Conservation (phyloP, 2,888 invertebrate species). For the Drosophila borborema region DNA sequence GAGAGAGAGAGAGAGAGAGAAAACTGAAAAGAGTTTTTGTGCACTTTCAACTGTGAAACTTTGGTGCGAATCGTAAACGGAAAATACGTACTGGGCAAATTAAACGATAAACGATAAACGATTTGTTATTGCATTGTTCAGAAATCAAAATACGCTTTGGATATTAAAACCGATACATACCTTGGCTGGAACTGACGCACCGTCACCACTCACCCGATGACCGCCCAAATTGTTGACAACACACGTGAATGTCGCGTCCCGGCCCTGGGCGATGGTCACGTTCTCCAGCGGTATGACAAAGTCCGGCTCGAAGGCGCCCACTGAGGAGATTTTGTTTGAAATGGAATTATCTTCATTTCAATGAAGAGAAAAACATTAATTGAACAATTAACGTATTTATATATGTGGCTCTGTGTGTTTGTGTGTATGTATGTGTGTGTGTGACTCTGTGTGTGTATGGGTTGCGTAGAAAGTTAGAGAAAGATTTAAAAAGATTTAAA, state of each 20-base stretch:
- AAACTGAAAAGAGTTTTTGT: conserved; percentile 47
- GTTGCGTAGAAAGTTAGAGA: neutral
- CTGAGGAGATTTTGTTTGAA: conserved; percentile 85
- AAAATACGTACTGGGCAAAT: conserved; percentile 16
- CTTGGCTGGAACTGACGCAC: conserved; percentile 90
- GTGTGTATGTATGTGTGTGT: neutral
- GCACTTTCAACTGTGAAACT: conserved; percentile 63
- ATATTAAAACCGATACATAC: conserved; percentile 89
- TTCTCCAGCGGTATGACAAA: conserved; percentile 91
- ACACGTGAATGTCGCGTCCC: conserved; percentile 92
- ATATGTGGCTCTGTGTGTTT: conserved; percentile 2
- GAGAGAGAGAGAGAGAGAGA: neutral
- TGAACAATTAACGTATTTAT: conserved; percentile 67
- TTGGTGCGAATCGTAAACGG: conserved; percentile 7
- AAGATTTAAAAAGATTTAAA: neutral
- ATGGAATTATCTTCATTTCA: conserved; percentile 83
- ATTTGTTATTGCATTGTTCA: conserved; percentile 2
- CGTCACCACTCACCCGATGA: conserved; percentile 96
- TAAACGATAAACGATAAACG: conserved; percentile 11
- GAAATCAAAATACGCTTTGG: conserved; percentile 64
- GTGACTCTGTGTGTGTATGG: neutral
- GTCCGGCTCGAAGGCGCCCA: conserved; percentile 90
- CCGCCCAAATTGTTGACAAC: conserved; percentile 91
- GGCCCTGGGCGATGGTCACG: conserved; percentile 91
- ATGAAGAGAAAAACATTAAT: conserved; percentile 73